Base-by-base conservation (phyloP, 2,797 vertebrate species). In the Neosalanx taihuensis region DNA sequence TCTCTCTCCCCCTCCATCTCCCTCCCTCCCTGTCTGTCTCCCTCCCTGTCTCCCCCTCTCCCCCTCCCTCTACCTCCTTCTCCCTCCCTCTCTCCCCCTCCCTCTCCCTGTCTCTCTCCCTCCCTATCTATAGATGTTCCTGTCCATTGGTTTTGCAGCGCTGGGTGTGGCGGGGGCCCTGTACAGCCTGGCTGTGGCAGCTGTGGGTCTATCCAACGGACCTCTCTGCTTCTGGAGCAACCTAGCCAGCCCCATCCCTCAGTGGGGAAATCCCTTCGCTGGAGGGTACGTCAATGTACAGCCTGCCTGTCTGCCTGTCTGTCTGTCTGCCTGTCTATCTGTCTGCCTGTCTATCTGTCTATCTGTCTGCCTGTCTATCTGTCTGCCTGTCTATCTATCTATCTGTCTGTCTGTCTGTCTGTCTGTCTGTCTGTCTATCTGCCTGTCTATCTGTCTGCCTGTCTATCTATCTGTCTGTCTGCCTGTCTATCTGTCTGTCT, bases 81-180 rank as follows among this genome's bases (percentile, higher is more conserved):
- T 4, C 51, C 12, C 49, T 51, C 3, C 15, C 17, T n/a, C 37
- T 4, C 26, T 26, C 23, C 2, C 23, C 26, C 10, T 60, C 7
- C 2, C n/a, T 59, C 41, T 12, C 41, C 10, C 37, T 3, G 7
- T 12, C 10, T 2, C 20, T 64, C 6, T 41, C 13, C 3, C 3
- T 57, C 5, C 2, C 23, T 7, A 20, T 68, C 9, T 68, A 6
- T 74, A 94, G 93, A 94, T 94, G 93, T 93, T 92, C 79, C 86
- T 94, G 75, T 94, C 93, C 31, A 91, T 94, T 58, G 81, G 88
- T 2, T 92, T 92, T 41, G 89, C 92, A 2, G 88, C 75, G 0
- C 6, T 73, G 4, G 93, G 93, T 5, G 79, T 87, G 13, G 12
- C 4, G 0, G 93, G 93, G 0, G 86, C 85, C 0, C 0, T 88